A percentile compares a stretch with the other conserved stretches of the same genome.
Evolutionary conservation across 37 sponge, comb jelly and placozoan species (phyloP).

Genomic region (Chondrilla cf. caribensis): DNA sequence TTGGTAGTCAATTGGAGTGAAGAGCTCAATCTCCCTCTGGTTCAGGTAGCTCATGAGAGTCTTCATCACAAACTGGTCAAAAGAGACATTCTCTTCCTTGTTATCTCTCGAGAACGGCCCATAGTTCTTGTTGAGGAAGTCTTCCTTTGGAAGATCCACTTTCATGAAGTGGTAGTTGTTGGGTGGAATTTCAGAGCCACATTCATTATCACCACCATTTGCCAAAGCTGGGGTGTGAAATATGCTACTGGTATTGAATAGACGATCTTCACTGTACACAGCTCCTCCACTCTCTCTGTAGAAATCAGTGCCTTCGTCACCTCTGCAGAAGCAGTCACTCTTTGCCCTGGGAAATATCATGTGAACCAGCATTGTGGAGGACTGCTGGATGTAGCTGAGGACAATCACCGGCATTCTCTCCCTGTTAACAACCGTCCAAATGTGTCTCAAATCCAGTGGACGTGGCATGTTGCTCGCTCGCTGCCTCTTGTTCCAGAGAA

Average conservation of each 20-base stretch:
- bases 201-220: not conserved
- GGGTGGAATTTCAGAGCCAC: not conserved
- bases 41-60: slow-evolving; percentile 18
- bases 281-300: not conserved
- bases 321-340: not conserved
- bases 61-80: slow-evolving; percentile 17
- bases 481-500: slow-evolving; percentile 43
- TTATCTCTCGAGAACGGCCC: not conserved
- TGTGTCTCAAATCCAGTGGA: slow-evolving; percentile 30
- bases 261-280: not conserved
- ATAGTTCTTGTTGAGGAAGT: not conserved
- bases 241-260: not conserved
- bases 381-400: slow-evolving; percentile 47
- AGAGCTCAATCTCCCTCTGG: slow-evolving; percentile 5
- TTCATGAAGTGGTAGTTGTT: slow-evolving; percentile 3
- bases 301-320: not conserved
- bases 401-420: slow-evolving; percentile 40
- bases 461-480: not conserved
- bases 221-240: not conserved
- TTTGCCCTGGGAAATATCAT: not conserved
- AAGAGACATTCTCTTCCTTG: not conserved
- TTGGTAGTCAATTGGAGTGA: not conserved
- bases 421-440: slow-evolving; percentile 17
- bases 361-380: slow-evolving; percentile 38
- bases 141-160: not conserved